Evolutionary conservation across 2,113 vertebrate genomes (phyloP).

Genomic region (Lonchura striata): DNA sequence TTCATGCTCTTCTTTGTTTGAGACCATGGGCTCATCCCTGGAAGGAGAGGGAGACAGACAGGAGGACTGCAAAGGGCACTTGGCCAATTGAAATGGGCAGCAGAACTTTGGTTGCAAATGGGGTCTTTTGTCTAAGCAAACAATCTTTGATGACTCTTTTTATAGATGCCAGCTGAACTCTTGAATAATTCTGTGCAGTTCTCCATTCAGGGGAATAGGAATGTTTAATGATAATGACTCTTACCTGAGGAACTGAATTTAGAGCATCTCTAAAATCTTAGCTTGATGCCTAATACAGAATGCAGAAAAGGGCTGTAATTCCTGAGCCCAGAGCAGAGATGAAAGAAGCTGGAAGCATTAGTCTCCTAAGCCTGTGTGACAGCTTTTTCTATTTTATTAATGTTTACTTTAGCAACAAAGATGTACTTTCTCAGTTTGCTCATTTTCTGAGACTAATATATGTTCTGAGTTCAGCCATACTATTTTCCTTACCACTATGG

Average conservation of each 20-base stretch:
- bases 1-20: background rate
- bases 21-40: background rate
- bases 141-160: background rate
- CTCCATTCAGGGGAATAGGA: background rate
- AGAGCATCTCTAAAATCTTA: background rate
- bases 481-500: background rate
- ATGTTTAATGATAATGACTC: background rate
- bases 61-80: background rate
- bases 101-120: background rate
- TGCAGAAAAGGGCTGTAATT: background rate
- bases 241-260: slow-evolving; percentile 1
- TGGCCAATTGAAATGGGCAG: background rate
- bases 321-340: background rate
- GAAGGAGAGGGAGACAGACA: background rate
- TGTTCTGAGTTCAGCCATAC: background rate
- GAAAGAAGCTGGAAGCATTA: background rate
- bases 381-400: background rate
- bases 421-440: background rate
- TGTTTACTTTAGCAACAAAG: background rate
- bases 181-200: slow-evolving; percentile 10
- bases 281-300: background rate
- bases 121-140: background rate
- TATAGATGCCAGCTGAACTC: background rate
- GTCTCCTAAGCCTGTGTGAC: background rate
- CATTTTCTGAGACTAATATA: slow-evolving; percentile 22